Evolutionary conservation across 1,140 invertebrate species (phyloP), one percentile per base, ranked within the genome.

Genomic region (Rhopalosiphum padi): DNA sequence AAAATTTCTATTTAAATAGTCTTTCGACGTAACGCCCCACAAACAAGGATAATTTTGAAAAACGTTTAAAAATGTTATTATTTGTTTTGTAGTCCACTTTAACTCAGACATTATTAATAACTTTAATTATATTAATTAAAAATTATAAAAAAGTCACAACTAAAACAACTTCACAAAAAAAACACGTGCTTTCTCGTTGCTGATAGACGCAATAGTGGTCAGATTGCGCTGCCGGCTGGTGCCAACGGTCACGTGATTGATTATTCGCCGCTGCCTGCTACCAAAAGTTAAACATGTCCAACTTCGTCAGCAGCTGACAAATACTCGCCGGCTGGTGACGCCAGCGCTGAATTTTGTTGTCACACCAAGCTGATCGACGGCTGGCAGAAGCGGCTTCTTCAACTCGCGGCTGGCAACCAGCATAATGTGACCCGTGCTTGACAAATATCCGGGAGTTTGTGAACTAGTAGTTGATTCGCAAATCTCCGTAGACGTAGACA

Each of bases 291-390:
- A 89, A 53, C 87, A 89, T 89, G 46, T 89, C 48, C 30, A 89
- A 89, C n/a, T 89, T 51, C 30, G 46, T 89, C 87, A 89, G 87
- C 46, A n/a, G 87, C 87, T 89, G 87, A 89, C 46, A 53, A 53
- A 89, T 89, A 89, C 87, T 53, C 30, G 48, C 46, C 48, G 87
- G 87, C 46, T 89, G 48, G 48, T 0, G 22, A 53, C 35, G 46
- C 48, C 46, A 51, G 46, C 87, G 46, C 43, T 18, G 46, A 89
- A 89, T 89, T 89, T 89, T 30, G 87, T 89, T n/a, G 48, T 89
- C 87, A 89, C 87, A 89, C 30, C 48, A 89, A 89, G 87, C 87
- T 89, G 46, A 89, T 89, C 87, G 86, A 88, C 86, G n/a, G 85
- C 85, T 87, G 85, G 18, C 85, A 87, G 85, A 46, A 87, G 86